Base-by-base conservation (phyloP, 2,797 vertebrate species). In the Morelia viridis region DNA sequence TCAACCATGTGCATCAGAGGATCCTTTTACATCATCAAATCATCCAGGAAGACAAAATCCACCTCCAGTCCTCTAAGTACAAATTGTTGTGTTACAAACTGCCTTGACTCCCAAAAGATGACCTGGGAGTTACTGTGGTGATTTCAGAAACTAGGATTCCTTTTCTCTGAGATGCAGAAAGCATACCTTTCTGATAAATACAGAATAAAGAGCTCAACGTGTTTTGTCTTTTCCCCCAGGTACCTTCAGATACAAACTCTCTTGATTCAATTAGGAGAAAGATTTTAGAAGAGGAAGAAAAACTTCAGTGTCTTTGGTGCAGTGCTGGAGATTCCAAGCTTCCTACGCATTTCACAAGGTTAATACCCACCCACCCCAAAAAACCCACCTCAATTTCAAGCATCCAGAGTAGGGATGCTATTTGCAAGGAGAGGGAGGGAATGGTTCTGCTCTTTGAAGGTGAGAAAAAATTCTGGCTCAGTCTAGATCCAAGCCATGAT, bases 281-380 rank as follows among this genome's bases (percentile, higher is more conserved):
- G 0, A 0, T 0, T 85, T 10, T 5, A 24, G 24, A 61, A 64
- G 56, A 87, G 46, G 90, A 92, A 0, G 0, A 86, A 13, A 28
- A 17, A 4, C 50, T 56, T 31, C 5, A 50, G 5, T 53, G 0
- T n/a, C 41, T 46, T 50, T 31, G 68, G 28, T 71, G 3, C 35
- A 19, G 56, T 13, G 8, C 50, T 68, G 11, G 61, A 17, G 50
- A 26, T 57, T 12, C n/a, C 60, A 84, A 57, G 53, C 85, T 41
- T 19, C 50, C 15, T 53, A 56, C 19, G 2, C 92, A 64, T 26
- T 1, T 26, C 50, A 53, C 50, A 9, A 53, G 7, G 7, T 41
- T 53, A 9, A 53, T 53, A 0, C 56, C 57, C 68, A 83, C 6
- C 11, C 11, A 17, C 8, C 15, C 85, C n/a, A 35, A 60, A 35